Evolutionary conservation across 2,888 invertebrate species (phyloP).

Genomic region (Sarcophaga caerulescens): DNA sequence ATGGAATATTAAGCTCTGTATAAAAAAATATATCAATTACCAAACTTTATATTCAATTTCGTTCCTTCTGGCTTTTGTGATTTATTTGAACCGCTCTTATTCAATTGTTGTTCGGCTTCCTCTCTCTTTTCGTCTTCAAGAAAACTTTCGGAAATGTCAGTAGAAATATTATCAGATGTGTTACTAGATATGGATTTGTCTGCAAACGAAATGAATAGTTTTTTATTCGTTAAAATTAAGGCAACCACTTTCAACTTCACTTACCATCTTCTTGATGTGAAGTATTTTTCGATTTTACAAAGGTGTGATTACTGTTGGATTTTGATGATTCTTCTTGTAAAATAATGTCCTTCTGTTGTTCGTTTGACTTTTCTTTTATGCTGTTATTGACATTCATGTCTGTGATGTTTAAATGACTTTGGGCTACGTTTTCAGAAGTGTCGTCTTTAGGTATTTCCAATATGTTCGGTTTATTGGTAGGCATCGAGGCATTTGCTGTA

Average conservation of each 20-base stretch:
- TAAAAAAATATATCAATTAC: not conserved
- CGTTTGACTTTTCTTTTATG: not conserved
- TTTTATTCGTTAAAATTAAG: not conserved
- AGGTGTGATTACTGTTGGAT: conserved; percentile 69
- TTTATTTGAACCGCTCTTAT: not conserved
- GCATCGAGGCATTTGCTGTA: no score
- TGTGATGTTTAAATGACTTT: not conserved
- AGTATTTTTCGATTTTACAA: conserved; percentile 57
- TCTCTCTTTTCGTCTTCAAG: conserved; percentile 11
- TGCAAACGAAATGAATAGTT: not conserved
- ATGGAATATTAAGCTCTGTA: not conserved
- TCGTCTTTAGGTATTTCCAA: conserved; percentile 5
- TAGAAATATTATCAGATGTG: conserved; percentile 14
- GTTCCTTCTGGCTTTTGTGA: not conserved
- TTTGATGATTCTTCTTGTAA: conserved; percentile 26
- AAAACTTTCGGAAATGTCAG: conserved; percentile 32
- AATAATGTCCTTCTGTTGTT: not conserved
- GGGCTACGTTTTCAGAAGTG: conserved; percentile 15
- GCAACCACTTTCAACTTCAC: not conserved
- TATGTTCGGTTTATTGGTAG: not conserved
- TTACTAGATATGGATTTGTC: conserved; percentile 8
- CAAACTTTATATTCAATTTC: conserved; percentile 21
- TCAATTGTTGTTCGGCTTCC: not conserved
- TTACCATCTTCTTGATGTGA: conserved; percentile 19
- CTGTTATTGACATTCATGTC: not conserved